Evolutionary conservation across 2,888 invertebrate genomes (phyloP).

Genomic region (Nemurella pictetii): DNA sequence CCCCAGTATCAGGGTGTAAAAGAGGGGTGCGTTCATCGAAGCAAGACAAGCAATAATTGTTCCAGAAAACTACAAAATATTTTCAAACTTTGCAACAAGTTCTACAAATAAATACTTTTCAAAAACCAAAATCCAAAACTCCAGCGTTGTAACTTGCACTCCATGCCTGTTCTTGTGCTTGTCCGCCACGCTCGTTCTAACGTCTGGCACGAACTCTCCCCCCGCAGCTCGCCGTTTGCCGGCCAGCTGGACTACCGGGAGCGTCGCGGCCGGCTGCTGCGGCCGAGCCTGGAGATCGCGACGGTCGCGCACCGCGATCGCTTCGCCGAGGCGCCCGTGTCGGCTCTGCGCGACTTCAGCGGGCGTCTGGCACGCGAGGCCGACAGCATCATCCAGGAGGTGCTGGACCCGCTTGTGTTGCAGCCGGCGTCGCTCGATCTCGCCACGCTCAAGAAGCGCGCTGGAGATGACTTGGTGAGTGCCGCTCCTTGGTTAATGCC

Average conservation of each 20-base stretch:
- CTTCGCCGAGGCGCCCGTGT: conserved; percentile 84
- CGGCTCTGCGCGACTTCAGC: conserved; percentile 73
- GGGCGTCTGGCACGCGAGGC: conserved; percentile 75
- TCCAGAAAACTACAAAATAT: too few relatives aligned
- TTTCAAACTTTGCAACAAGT: too few relatives aligned
- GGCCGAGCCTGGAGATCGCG: conserved; percentile 82
- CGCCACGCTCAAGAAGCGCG: conserved; percentile 80
- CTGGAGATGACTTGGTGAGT: conserved; percentile 75
- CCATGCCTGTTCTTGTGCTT: too few relatives aligned
- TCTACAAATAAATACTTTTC: too few relatives aligned
- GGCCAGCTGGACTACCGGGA: conserved; percentile 70
- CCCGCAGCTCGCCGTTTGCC: conserved; percentile 60
- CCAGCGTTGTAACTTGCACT: too few relatives aligned
- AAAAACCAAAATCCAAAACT: too few relatives aligned
- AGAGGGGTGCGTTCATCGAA: too few relatives aligned
- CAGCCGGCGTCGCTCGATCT: conserved; percentile 90
- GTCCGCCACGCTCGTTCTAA: too few relatives aligned
- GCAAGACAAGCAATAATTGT: too few relatives aligned
- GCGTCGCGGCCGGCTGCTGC: conserved; percentile 71
- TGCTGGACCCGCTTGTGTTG: conserved; percentile 85
- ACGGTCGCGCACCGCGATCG: conserved; percentile 88
- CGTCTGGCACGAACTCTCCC: too few relatives aligned
- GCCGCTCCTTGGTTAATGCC: too few relatives aligned
- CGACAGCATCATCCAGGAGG: conserved; percentile 79
- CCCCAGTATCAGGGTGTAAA: too few relatives aligned